phyloP scores from a whole-genome alignment of 1,140 invertebrate species.

The Globodera ellingtonae region DNA sequence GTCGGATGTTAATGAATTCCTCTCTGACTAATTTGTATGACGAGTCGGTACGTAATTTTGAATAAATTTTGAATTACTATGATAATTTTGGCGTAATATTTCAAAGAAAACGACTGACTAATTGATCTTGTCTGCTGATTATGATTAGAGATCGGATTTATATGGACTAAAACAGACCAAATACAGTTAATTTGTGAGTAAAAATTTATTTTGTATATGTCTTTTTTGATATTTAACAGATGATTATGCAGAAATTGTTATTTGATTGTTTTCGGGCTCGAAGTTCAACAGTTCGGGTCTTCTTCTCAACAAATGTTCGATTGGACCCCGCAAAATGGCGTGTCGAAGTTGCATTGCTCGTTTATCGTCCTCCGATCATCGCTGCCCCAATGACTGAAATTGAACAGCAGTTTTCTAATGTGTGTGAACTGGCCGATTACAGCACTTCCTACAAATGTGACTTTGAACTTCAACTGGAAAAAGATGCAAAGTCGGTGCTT shows the following conservation, averaged over 20 bases:
- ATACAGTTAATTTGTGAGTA: too few species aligned
- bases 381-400: conserved; percentile 55
- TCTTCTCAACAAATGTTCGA: not conserved
- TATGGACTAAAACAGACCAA: too few species aligned
- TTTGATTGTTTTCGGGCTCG: not conserved
- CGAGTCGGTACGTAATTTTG: too few species aligned
- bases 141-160: too few species aligned
- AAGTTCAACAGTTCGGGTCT: not conserved
- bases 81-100: too few species aligned
- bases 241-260: not conserved
- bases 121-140: too few species aligned
- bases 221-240: not conserved
- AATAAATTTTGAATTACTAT: too few species aligned
- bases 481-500: conserved; percentile 53
- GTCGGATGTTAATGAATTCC: too few species aligned
- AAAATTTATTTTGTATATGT: too few species aligned
- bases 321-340: conserved; percentile 23
- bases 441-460: conserved; percentile 51
- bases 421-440: conserved; percentile 37
- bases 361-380: conserved; percentile 50
- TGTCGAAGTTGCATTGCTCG: conserved; percentile 22
- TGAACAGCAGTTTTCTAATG: conserved; percentile 43
- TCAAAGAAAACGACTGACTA: too few species aligned
- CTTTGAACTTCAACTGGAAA: conserved; percentile 52
- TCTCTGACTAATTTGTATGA: too few species aligned